These are phyloP conservation scores for Tetanocera ferruginea DNA, from an alignment of 2,888 invertebrate species.

Conservation along the genomic window DNA sequence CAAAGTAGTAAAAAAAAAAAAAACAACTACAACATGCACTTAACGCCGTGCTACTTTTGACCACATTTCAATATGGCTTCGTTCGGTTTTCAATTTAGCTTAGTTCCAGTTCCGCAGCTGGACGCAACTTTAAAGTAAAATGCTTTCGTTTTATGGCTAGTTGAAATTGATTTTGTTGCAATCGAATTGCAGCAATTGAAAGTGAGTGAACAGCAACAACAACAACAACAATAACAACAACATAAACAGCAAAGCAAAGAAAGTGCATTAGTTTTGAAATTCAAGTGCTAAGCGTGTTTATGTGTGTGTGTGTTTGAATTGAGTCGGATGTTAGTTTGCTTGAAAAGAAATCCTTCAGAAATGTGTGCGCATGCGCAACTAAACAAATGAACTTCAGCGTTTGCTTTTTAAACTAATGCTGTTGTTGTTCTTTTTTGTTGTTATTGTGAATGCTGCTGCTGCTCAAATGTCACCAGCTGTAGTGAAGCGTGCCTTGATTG, in stretches of 20 bases:
- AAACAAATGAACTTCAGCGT: background rate
- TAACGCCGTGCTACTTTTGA: background rate
- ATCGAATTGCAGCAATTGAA: too few relatives aligned
- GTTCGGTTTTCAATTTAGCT: background rate
- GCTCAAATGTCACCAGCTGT: background rate
- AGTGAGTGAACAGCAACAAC: too few relatives aligned
- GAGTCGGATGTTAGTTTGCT: too few relatives aligned
- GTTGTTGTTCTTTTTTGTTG: background rate
- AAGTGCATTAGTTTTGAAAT: too few relatives aligned
- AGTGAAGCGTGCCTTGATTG: background rate
- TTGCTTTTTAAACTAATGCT: background rate
- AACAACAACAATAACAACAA: too few relatives aligned
- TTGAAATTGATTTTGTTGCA: too few relatives aligned
- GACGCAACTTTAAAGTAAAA: background rate
- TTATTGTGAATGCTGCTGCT: background rate
- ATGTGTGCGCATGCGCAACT: too few relatives aligned
- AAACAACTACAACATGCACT: background rate
- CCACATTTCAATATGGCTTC: background rate
- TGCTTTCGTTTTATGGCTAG: too few relatives aligned
- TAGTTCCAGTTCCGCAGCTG: conserved; percentile 7
- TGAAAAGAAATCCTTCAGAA: too few relatives aligned
- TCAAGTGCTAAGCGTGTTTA: too few relatives aligned
- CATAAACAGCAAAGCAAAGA: too few relatives aligned
- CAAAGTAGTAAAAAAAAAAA: background rate
- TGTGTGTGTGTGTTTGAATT: too few relatives aligned